Evolutionary conservation across 2,113 vertebrate species (phyloP).

Genomic region (Brachirus orientalis): DNA sequence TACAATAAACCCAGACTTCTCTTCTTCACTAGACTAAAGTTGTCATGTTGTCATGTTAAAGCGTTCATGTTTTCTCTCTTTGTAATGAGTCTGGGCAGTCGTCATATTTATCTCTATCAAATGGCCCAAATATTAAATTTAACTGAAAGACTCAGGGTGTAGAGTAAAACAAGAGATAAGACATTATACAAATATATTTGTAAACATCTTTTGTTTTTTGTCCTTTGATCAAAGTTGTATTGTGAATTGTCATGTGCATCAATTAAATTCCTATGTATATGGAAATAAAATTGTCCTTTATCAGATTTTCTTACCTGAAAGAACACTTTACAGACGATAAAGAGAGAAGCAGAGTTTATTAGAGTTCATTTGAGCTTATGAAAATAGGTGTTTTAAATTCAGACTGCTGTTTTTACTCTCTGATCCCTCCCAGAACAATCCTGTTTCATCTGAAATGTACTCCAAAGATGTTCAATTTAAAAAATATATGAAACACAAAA

Average conservation of each 20-base stretch:
- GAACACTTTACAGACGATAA: background rate
- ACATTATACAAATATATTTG: too few species aligned
- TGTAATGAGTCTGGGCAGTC: background rate
- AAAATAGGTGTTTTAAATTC: background rate
- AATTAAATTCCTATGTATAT: background rate
- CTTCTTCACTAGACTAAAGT: background rate
- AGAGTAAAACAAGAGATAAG: too few species aligned
- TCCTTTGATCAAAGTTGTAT: background rate
- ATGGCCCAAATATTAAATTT: too few species aligned
- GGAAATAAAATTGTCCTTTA: background rate
- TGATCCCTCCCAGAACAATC: background rate
- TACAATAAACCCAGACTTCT: constrained; percentile 10
- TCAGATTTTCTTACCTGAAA: background rate
- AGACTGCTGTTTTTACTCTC: background rate
- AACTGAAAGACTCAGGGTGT: too few species aligned
- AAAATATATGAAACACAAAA: background rate
- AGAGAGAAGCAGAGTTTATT: background rate
- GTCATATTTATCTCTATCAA: background rate
- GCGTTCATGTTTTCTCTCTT: background rate
- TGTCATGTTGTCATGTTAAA: too few species aligned
- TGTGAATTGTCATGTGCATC: too few species aligned
- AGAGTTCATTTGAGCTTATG: background rate
- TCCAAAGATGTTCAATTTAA: background rate
- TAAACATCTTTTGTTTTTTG: too few species aligned
- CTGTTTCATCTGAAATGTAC: background rate